Percentiles rank a stretch among this genome's conserved stretches.
These are phyloP conservation scores for Tarsius wallacei DNA, from an alignment of 2,797 vertebrate species.

Conservation along the genomic window DNA sequence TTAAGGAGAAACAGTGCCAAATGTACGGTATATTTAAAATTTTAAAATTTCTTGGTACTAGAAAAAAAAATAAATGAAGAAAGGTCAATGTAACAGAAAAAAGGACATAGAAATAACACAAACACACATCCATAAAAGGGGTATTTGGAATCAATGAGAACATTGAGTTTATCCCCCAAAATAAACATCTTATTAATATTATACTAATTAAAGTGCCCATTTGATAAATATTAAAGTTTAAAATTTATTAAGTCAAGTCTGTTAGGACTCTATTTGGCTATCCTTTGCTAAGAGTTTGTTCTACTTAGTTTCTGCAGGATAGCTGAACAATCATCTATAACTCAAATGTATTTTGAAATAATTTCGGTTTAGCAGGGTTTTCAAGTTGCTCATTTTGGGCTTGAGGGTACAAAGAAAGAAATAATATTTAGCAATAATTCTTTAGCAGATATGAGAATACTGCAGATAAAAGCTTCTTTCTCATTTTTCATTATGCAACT, in stretches of 20 bases:
- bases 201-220: slow-evolving; percentile 22
- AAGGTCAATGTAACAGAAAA: background rate
- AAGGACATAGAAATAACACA: slow-evolving; percentile 29
- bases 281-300: slow-evolving; percentile 27
- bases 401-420: slow-evolving; percentile 27
- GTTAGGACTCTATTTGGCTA: background rate
- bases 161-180: slow-evolving; percentile 52
- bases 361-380: background rate
- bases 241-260: slow-evolving; percentile 41
- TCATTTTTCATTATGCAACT: background rate
- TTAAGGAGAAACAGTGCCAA: background rate
- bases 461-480: background rate
- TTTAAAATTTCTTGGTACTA: slow-evolving; percentile 40
- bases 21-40: background rate
- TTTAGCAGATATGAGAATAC: background rate
- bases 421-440: background rate
- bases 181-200: slow-evolving; percentile 32
- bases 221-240: slow-evolving; percentile 4
- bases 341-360: slow-evolving; percentile 7
- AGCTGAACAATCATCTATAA: slow-evolving; percentile 30
- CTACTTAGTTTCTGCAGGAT: slow-evolving; percentile 54
- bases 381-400: slow-evolving; percentile 11
- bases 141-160: background rate
- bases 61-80: slow-evolving; percentile 49
- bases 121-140: background rate